Percentiles rank a stretch among this genome's conserved stretches.
Conservation (phyloP, 2,888 invertebrate species). For the Seira ritae region DNA sequence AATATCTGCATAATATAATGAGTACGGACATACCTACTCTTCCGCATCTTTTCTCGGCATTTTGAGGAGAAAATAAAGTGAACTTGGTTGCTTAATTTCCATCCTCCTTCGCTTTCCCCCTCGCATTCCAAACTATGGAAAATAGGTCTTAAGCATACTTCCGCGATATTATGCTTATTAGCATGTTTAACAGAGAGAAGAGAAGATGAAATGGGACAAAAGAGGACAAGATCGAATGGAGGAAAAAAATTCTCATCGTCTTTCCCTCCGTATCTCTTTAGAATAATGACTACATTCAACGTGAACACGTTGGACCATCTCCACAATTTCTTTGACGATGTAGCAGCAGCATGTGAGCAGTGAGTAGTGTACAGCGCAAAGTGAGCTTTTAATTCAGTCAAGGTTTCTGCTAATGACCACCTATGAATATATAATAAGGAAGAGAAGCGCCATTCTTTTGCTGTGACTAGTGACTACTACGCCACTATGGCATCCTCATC, state of each 20-base stretch:
- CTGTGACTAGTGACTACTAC: no score
- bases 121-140: conserved; percentile 49
- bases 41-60: conserved; percentile 15
- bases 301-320: conserved; percentile 27
- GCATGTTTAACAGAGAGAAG: conserved; percentile 28
- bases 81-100: conserved; percentile 18
- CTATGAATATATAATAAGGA: conserved; percentile 60
- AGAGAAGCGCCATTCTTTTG: conserved; percentile 1
- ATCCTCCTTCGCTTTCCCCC: conserved; percentile 21
- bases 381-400: conserved; percentile 58
- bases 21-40: neutral
- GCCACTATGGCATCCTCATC: neutral
- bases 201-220: conserved; percentile 53
- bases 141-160: conserved; percentile 59
- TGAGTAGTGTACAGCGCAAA: conserved; percentile 17
- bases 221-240: conserved; percentile 31
- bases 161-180: conserved; percentile 62
- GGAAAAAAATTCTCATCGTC: conserved; percentile 24
- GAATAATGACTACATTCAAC: conserved; percentile 14
- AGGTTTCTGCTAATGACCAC: conserved; percentile 56
- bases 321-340: conserved; percentile 19
- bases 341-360: no score
- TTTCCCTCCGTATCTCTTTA: neutral
- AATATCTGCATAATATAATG: neutral
- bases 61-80: conserved; percentile 23